phyloP scores from a whole-genome alignment of 2,888 invertebrate genomes.

The Acronicta leporina region DNA sequence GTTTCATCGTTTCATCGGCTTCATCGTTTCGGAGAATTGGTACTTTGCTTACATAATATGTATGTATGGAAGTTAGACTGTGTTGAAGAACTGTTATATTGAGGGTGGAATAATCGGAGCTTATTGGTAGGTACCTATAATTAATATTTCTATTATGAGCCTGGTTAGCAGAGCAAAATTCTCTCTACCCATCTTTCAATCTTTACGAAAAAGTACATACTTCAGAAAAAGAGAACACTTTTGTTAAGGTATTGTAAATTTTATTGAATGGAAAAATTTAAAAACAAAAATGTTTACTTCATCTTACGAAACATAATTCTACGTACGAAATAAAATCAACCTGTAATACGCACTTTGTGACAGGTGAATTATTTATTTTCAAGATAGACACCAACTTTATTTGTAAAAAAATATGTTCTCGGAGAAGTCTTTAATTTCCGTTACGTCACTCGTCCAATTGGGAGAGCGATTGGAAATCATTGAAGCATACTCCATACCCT shows the following conservation, averaged over 20 bases:
- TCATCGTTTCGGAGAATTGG: too few relatives aligned
- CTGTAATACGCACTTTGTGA: slow-evolving; percentile 39
- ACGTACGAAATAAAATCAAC: slow-evolving; percentile 36
- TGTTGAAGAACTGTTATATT: too few relatives aligned
- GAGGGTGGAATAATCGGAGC: too few relatives aligned
- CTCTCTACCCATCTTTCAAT: neutral
- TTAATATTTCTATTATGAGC: too few relatives aligned
- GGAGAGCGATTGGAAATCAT: slow-evolving; percentile 84
- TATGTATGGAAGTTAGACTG: too few relatives aligned
- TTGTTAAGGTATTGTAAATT: neutral
- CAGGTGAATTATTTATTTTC: slow-evolving; percentile 46
- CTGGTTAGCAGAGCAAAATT: too few relatives aligned
- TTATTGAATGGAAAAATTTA: neutral
- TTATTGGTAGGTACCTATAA: too few relatives aligned
- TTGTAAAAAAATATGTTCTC: slow-evolving; percentile 67
- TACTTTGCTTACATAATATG: too few relatives aligned
- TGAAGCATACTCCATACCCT: slow-evolving; percentile 73
- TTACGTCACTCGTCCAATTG: slow-evolving; percentile 87
- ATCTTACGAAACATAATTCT: slow-evolving; percentile 1
- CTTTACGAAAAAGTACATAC: neutral
- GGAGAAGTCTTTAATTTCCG: slow-evolving; percentile 87
- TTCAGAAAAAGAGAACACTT: too few relatives aligned
- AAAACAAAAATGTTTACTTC: neutral
- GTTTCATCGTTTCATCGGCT: too few relatives aligned
- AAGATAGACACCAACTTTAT: slow-evolving; percentile 51